These are phyloP conservation scores for Scaptomyza caliginosa DNA, from an alignment of 2,888 invertebrate genomes.

Conservation along the genomic window DNA sequence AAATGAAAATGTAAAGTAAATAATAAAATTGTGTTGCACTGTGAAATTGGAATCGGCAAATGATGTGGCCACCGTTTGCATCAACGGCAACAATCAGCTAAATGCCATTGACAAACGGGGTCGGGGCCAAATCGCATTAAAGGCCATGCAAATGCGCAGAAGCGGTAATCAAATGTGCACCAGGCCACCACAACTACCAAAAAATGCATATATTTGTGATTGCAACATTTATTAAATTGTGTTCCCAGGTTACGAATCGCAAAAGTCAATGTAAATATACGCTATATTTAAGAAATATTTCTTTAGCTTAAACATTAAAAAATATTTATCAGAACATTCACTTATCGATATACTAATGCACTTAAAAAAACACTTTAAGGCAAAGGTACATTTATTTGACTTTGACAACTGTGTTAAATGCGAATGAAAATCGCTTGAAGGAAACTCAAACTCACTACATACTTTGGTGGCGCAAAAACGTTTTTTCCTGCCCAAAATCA, in stretches of 20 bases:
- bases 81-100: conserved; percentile 64
- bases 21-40: conserved; percentile 51
- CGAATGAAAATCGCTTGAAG: conserved; percentile 9
- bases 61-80: conserved; percentile 60
- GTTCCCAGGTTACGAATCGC: conserved; percentile 16
- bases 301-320: background rate
- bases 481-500: conserved; percentile 53
- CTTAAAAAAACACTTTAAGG: background rate
- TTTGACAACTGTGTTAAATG: background rate
- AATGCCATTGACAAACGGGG: conserved; percentile 45
- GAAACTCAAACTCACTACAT: conserved; percentile 4
- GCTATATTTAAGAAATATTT: background rate
- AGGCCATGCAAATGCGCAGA: conserved; percentile 38
- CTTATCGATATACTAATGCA: background rate
- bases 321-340: background rate
- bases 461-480: conserved; percentile 27
- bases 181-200: background rate
- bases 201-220: background rate
- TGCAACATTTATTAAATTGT: background rate
- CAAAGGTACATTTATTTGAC: background rate
- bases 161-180: conserved; percentile 51
- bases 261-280: background rate
- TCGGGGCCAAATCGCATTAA: conserved; percentile 60
- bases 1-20: conserved; percentile 65
- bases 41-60: conserved; percentile 45